Evolutionary conservation across 64 coral and sea anemone species (phyloP).

Genomic region (Dendrophyllia cribrosa): DNA sequence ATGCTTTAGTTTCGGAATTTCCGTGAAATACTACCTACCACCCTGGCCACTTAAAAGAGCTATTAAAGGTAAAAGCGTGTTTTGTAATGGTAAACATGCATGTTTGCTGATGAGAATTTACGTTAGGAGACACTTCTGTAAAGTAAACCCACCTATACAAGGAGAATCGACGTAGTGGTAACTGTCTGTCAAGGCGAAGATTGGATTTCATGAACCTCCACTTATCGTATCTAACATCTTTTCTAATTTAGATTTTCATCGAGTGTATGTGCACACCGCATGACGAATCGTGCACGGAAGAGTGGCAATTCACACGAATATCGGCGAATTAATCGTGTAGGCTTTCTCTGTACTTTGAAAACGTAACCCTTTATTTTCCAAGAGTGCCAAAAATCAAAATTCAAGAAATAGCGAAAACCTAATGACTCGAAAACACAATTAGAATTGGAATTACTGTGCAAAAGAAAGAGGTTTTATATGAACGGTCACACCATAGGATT

Average conservation of each 20-base stretch:
- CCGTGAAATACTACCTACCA: neutral
- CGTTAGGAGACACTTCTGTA: neutral
- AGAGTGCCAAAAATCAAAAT: too few species aligned
- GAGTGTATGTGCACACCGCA: neutral
- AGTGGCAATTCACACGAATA: neutral
- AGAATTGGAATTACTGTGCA: too few species aligned
- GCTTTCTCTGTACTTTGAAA: neutral
- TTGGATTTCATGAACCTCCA: neutral
- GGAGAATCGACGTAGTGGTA: neutral
- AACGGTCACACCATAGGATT: too few species aligned
- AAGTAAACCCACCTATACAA: slow-evolving; percentile 7
- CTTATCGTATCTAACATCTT: slow-evolving; percentile 51
- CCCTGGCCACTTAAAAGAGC: neutral
- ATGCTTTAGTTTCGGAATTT: neutral
- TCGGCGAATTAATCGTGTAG: neutral
- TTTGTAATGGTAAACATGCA: slow-evolving; percentile 4
- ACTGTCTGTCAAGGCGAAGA: slow-evolving; percentile 39
- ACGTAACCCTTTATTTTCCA: neutral
- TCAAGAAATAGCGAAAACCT: too few species aligned
- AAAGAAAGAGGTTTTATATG: too few species aligned
- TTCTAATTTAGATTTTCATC: slow-evolving; percentile 45
- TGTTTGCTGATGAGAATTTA: slow-evolving; percentile 29
- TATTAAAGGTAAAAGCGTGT: neutral
- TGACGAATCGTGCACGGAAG: neutral
- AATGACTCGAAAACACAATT: too few species aligned